Evolutionary conservation across 2,888 invertebrate genomes (phyloP).

Genomic region (Lasioglossum pauxillum): DNA sequence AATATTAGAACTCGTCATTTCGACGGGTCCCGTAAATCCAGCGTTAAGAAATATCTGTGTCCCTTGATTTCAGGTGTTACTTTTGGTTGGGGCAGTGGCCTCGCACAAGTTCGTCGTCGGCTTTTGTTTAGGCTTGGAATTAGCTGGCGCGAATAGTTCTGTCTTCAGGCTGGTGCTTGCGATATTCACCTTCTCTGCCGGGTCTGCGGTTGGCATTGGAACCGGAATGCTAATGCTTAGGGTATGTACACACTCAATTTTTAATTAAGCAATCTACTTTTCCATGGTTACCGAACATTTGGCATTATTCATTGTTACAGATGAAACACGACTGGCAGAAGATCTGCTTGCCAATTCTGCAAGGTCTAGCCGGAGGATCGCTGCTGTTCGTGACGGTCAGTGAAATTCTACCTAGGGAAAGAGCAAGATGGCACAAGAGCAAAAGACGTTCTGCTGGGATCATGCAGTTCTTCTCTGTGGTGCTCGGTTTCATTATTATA

Average conservation of each 20-base stretch:
- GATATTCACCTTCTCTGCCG: slow-evolving; percentile 88
- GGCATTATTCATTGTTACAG: slow-evolving; percentile 13
- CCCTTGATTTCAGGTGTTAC: slow-evolving; percentile 86
- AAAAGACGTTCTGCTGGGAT: slow-evolving; percentile 86
- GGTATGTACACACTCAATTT: slow-evolving; percentile 81
- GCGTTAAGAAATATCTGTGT: not conserved
- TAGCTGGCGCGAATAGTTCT: slow-evolving; percentile 86
- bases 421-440: slow-evolving; percentile 89
- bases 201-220: slow-evolving; percentile 89
- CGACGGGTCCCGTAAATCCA: too few species aligned
- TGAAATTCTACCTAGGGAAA: slow-evolving; percentile 91
- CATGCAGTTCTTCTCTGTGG: slow-evolving; percentile 87
- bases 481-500: slow-evolving; percentile 88
- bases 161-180: slow-evolving; percentile 86
- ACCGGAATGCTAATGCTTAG: slow-evolving; percentile 89
- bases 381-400: slow-evolving; percentile 91
- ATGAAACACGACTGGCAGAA: slow-evolving; percentile 57
- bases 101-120: slow-evolving; percentile 93
- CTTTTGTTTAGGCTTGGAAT: slow-evolving; percentile 92
- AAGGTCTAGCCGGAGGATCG: slow-evolving; percentile 91
- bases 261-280: not conserved
- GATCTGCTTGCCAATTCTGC: slow-evolving; percentile 71
- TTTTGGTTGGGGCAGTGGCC: slow-evolving; percentile 89
- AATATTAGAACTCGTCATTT: too few species aligned
- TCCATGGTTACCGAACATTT: too few species aligned